phyloP scores from a whole-genome alignment of 2,113 vertebrate genomes.

The Orientallactaga bullata region DNA sequence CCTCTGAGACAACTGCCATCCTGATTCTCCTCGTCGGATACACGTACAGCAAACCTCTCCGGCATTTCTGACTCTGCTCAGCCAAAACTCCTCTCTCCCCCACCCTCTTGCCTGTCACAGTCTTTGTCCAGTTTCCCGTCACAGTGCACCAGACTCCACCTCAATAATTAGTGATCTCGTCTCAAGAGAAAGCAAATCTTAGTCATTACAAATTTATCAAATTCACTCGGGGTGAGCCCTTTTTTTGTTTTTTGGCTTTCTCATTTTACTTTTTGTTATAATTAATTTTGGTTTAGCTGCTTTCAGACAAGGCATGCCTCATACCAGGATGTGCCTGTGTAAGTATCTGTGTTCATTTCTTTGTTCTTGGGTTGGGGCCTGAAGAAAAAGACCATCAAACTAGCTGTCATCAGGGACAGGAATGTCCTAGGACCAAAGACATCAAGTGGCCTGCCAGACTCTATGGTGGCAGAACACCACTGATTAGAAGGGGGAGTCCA shows the following conservation, averaged over 20 bases:
- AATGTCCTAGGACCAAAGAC: neutral
- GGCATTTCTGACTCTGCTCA: neutral
- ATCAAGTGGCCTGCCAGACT: neutral
- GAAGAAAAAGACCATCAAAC: conserved; percentile 11
- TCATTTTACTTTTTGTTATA: conserved; percentile 33
- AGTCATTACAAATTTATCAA: conserved; percentile 46
- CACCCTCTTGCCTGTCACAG: neutral
- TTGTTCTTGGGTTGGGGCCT: neutral
- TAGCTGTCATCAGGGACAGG: neutral
- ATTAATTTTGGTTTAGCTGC: conserved; percentile 62
- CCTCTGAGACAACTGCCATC: neutral
- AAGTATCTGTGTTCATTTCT: neutral
- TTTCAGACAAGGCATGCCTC: conserved; percentile 1
- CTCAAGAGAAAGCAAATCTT: conserved; percentile 65
- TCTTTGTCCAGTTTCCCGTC: neutral
- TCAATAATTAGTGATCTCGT: conserved; percentile 51
- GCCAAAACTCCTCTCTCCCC: neutral
- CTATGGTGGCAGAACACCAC: neutral
- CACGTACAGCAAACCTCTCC: neutral
- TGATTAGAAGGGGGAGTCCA: neutral
- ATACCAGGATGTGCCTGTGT: neutral
- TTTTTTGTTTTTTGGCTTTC: conserved; percentile 24
- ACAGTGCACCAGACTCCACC: conserved; percentile 34
- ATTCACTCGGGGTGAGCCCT: conserved; percentile 21
- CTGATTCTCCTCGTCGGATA: neutral